Base-by-base conservation (phyloP, 2,113 vertebrate genomes). In the Amphilophus citrinellus region DNA sequence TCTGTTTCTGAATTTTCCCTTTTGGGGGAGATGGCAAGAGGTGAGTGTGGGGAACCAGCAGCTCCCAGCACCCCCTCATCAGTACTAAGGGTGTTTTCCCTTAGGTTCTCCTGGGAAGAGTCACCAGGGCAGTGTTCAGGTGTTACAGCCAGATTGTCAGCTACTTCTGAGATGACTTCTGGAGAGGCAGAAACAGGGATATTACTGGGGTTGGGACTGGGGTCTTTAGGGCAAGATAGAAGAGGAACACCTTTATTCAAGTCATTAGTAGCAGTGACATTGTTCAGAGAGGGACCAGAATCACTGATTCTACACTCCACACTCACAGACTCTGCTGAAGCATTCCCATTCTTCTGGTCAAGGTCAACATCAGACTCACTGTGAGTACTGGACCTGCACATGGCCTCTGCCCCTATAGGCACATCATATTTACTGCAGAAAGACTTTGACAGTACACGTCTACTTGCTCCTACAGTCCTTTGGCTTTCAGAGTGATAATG, bases 11-110 rank as follows among this genome's bases (percentile, higher is more conserved):
- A 96, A 84, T 97, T 97, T 88, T 97, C 96, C 76, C 96, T 96
- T 93, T 97, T 97, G 20, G 96, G 96, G 80, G 96, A 97, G 66
- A 97, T 95, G 7, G 94, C 96, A 27, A 96, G 87, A 8, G 94
- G 95, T 44, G 94, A 95, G 77, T 96, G 95, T 62, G 94, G 93
- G 39, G 93, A 94, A 66, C 93, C 92, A 30, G 93, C 83, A 27
- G 92, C 92, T 63, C 92, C 91, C 3, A 94, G 76, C 3, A 80
- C 90, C n/a, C 91, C 92, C 20, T 97, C 95, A 32, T 96, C 95
- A 35, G 94, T 88, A 56, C 83, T 93, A 39, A 95, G 90, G 4
- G 93, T 94, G 77, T 94, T 95, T 89, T 96, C 96, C 6, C 95
- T 94, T 44, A 96, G 85, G 90, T 97, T 97, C 37, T 97, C 96